Percentiles rank a stretch among this genome's conserved stretches.
These are phyloP conservation scores for Ginglymostoma cirratum DNA, from an alignment of 2,113 vertebrate genomes.

Conservation along the genomic window DNA sequence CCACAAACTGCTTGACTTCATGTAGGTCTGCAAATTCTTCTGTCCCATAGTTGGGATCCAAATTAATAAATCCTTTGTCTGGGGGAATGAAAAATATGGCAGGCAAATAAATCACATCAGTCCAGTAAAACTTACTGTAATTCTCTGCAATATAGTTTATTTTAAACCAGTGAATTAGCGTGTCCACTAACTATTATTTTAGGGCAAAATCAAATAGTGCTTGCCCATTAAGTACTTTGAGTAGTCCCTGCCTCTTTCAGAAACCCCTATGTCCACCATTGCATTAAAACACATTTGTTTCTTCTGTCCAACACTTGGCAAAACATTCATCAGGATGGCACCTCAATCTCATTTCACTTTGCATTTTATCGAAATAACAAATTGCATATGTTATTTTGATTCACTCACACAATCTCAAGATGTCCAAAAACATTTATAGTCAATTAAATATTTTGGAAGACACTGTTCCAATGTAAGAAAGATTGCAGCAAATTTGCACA, in stretches of 20 bases:
- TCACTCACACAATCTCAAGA: neutral
- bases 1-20: conserved; percentile 75
- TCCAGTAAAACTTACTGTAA: neutral
- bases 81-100: conserved; percentile 47
- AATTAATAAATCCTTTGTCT: conserved; percentile 75
- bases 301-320: neutral
- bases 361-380: neutral
- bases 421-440: neutral
- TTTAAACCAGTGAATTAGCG: neutral
- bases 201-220: neutral
- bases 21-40: conserved; percentile 79
- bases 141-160: neutral
- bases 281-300: neutral
- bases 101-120: neutral
- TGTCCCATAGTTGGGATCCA: conserved; percentile 63
- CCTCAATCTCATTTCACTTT: too few species aligned
- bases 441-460: too few species aligned
- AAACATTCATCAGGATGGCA: neutral
- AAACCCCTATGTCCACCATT: neutral
- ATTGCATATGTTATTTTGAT: neutral
- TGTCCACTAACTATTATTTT: neutral
- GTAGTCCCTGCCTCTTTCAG: neutral
- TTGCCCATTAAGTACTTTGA: neutral
- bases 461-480: neutral
- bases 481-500: neutral